phyloP scores from a whole-genome alignment of 2,797 vertebrate species.

The Gobionotothen gibberifrons region DNA sequence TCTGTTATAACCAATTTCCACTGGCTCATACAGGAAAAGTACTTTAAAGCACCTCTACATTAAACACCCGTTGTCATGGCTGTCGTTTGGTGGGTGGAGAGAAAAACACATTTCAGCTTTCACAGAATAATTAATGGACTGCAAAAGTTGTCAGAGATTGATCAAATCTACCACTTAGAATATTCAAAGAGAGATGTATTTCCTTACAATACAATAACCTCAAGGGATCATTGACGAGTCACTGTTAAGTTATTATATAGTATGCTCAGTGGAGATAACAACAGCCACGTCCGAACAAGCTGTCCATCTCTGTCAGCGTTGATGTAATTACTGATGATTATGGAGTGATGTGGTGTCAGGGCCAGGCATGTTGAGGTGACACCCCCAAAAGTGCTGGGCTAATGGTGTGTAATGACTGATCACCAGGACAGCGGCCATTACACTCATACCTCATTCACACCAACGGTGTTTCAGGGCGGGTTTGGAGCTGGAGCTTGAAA shows the following conservation, averaged over 20 bases:
- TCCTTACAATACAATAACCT: constrained; percentile 16
- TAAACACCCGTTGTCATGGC: neutral
- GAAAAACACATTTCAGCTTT: constrained; percentile 26
- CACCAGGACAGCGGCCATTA: constrained; percentile 28
- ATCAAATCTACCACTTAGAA: constrained; percentile 12
- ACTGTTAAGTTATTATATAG: constrained; percentile 36
- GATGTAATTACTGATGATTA: constrained; percentile 64
- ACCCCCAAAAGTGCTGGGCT: constrained; percentile 41
- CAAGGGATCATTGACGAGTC: constrained; percentile 47
- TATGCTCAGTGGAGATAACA: constrained; percentile 38
- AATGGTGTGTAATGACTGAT: constrained; percentile 64
- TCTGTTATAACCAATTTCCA: neutral
- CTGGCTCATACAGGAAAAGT: neutral
- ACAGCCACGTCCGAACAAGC: neutral
- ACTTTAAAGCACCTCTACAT: neutral
- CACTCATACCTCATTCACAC: too few relatives aligned
- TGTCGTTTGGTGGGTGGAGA: constrained; percentile 2
- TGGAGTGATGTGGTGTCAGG: constrained; percentile 54
- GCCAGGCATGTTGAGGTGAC: constrained; percentile 54
- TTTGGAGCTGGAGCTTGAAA: too few relatives aligned
- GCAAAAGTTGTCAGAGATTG: neutral
- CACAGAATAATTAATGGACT: constrained; percentile 28
- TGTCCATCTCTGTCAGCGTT: constrained; percentile 48
- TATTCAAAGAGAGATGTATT: neutral
- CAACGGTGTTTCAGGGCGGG: too few relatives aligned